phyloP scores from a whole-genome alignment of 2,888 invertebrate species.

The Scotopteryx bipunctaria region DNA sequence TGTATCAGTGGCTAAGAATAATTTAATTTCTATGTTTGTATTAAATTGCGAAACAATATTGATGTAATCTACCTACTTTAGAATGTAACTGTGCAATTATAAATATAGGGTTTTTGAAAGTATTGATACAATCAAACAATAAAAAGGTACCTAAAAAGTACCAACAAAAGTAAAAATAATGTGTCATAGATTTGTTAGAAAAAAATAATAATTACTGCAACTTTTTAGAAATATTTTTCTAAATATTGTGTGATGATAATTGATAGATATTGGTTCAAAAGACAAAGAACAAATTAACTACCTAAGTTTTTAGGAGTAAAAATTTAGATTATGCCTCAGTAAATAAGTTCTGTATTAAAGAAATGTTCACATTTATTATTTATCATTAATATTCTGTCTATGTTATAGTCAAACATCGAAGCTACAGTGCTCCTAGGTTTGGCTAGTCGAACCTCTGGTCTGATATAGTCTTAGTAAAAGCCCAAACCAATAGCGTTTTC shows the following conservation, averaged over 20 bases:
- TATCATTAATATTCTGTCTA: not conserved
- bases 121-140: not conserved
- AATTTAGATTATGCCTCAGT: not conserved
- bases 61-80: not conserved
- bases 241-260: not conserved
- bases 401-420: too few relatives aligned
- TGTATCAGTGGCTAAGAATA: too few relatives aligned
- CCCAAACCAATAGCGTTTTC: too few relatives aligned
- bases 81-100: slow-evolving; percentile 4
- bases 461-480: too few relatives aligned
- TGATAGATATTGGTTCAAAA: slow-evolving; percentile 9
- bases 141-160: not conserved
- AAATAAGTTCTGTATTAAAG: not conserved
- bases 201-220: not conserved
- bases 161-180: slow-evolving; percentile 7
- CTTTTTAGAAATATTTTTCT: slow-evolving; percentile 3
- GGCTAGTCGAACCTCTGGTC: too few relatives aligned
- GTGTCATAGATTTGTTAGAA: slow-evolving; percentile 13
- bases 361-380: not conserved
- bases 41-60: too few relatives aligned
- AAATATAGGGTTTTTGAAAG: not conserved
- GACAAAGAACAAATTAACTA: slow-evolving; percentile 10
- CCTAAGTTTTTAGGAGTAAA: not conserved
- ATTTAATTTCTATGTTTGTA: not conserved
- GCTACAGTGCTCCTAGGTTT: too few relatives aligned